Percentiles rank a stretch among this genome's conserved stretches.
Conservation (phyloP, 2,888 invertebrate species). For the Bibio marci region DNA sequence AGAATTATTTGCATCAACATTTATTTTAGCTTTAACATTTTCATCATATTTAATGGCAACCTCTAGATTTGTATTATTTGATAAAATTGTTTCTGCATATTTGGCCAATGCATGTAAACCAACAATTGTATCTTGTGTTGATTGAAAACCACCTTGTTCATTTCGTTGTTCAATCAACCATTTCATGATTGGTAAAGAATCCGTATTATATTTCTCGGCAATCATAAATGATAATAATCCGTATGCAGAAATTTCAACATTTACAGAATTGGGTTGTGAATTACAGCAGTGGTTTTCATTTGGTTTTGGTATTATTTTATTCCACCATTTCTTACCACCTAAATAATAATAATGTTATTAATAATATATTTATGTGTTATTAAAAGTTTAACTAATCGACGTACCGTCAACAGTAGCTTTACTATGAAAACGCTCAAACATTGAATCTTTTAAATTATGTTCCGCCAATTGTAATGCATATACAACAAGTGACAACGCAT, state of each 20-base stretch:
- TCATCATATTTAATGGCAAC: constrained; percentile 36
- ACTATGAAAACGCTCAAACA: constrained; percentile 34
- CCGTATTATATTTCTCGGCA: constrained; percentile 23
- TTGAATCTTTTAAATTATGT: constrained; percentile 47
- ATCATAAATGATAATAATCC: constrained; percentile 57
- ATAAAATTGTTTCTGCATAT: constrained; percentile 35
- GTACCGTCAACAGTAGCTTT: constrained; percentile 30
- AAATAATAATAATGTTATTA: neutral
- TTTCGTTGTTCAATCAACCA: constrained; percentile 57
- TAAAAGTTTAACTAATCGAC: neutral
- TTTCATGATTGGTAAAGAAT: constrained; percentile 39
- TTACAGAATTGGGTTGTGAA: constrained; percentile 20
- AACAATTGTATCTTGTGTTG: constrained; percentile 64
- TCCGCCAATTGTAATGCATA: constrained; percentile 63
- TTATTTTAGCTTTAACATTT: constrained; percentile 19
- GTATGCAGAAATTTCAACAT: constrained; percentile 76
- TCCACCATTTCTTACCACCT: constrained; percentile 64
- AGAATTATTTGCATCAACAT: constrained; percentile 57
- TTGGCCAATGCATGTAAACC: constrained; percentile 49
- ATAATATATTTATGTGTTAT: neutral
- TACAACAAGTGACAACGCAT: constrained; percentile 59
- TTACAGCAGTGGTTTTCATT: constrained; percentile 32
- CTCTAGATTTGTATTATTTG: constrained; percentile 32
- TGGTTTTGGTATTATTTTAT: constrained; percentile 33
- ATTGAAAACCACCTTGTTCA: constrained; percentile 50